A percentile compares a stretch with the other conserved stretches of the same genome.
Evolutionary conservation across 1,140 invertebrate genomes (phyloP).

Genomic region (Trissolcus basalis): DNA sequence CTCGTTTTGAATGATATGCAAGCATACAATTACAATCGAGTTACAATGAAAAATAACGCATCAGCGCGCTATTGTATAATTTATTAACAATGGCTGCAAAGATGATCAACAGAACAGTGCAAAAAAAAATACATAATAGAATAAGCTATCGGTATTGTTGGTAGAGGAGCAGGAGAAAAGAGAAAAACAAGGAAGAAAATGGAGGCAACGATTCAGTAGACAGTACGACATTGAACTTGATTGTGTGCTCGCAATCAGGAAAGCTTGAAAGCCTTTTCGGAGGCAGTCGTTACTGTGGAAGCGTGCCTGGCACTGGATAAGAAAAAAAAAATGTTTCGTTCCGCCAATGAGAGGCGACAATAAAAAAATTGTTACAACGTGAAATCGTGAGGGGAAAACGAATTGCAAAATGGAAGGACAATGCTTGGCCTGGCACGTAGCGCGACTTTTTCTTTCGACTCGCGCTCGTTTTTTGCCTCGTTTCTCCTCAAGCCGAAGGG

Average conservation of each 20-base stretch:
- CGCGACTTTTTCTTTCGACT: slow-evolving; percentile 22
- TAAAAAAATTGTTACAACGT: slow-evolving; percentile 44
- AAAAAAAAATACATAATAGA: slow-evolving; percentile 49
- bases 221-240: slow-evolving; percentile 49
- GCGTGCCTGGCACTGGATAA: slow-evolving; percentile 15
- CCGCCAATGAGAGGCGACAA: slow-evolving; percentile 33
- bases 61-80: slow-evolving; percentile 15
- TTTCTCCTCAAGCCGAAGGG: slow-evolving; percentile 11
- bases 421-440: slow-evolving; percentile 22
- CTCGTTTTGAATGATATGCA: neutral
- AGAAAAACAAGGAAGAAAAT: slow-evolving; percentile 23
- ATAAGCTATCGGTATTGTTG: slow-evolving; percentile 42
- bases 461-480: slow-evolving; percentile 43
- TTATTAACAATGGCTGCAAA: slow-evolving; percentile 34
- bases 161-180: neutral
- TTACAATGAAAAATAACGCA: slow-evolving; percentile 17
- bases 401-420: slow-evolving; percentile 24
- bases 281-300: slow-evolving; percentile 29
- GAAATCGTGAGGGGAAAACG: slow-evolving; percentile 47
- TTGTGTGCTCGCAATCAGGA: slow-evolving; percentile 46
- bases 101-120: slow-evolving; percentile 5
- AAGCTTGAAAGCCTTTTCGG: slow-evolving; percentile 38
- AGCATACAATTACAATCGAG: neutral
- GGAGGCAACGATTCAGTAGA: slow-evolving; percentile 19
- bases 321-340: slow-evolving; percentile 30